Base-by-base conservation (phyloP, 2,113 vertebrate genomes). In the Clarias magur region DNA sequence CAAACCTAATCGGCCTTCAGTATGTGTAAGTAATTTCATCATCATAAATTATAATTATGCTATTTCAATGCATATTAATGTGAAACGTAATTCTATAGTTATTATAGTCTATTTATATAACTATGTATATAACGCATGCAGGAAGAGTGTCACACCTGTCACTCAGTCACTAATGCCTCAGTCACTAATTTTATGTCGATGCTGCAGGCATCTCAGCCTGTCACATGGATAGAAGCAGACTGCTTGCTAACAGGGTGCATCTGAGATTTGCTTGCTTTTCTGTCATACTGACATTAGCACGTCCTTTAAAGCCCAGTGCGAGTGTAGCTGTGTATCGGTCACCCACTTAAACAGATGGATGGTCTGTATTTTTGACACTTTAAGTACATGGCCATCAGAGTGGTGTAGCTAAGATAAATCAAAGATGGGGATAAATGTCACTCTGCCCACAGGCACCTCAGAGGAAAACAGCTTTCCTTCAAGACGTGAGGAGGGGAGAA, bases 271-370 rank as follows among this genome's bases (percentile, higher is more conserved):
- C 60, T 79, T 78, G 25, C 84, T 70, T 57, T 48, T 56, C 53
- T 67, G 79, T 60, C 42, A 48, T 30, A 27, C 63, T 65, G 80
- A 30, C 2, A 17, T 78, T 65, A 57, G 48, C 60, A 17, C 67
- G 80, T 83, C 70, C 72, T 78, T 82, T 78, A 82, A 75, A 83
- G 80, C 57, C 63, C 15, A 21, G 7, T 84, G 63, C 63, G 53
- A n/a, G 53, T 70, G 80, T 30, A 73, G 56, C 59, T 73, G 67
- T 72, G 80, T 73, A 83, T 57, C 27, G 48, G 38, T 87, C 80
- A 83, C 70, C 70, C 80, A 76, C 60, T 83, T 87, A 87, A 82
- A 82, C 72, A 87, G 86, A 87, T 83, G 60, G 86, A 87, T 87
- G 70, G 86, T 16, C 59, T 76, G 68, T 56, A 83, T 83, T 75